phyloP scores from a whole-genome alignment of 2,888 invertebrate genomes.

The Homarus gammarus region DNA sequence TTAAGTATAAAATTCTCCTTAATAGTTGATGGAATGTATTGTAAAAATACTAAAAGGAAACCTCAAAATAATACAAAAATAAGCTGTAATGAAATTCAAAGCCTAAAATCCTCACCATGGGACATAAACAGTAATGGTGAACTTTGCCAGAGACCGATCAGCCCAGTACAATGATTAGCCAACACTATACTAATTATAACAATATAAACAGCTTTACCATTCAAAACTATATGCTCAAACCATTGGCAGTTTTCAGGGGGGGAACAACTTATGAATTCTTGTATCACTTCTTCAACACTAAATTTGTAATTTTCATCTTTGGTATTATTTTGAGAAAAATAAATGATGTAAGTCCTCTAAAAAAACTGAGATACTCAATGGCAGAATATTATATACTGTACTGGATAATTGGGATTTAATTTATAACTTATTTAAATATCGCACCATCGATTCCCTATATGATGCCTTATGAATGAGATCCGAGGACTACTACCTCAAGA shows the following conservation, averaged over 20 bases:
- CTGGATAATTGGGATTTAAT: constrained; percentile 30
- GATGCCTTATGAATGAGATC: constrained; percentile 57
- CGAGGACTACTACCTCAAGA: constrained; percentile 42
- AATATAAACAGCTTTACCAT: constrained; percentile 71
- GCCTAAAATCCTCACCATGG: constrained; percentile 60
- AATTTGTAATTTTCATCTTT: constrained; percentile 53
- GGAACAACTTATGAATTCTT: constrained; percentile 51
- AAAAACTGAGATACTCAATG: constrained; percentile 33
- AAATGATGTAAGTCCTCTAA: constrained; percentile 30
- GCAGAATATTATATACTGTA: constrained; percentile 50
- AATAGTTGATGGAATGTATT: constrained; percentile 58
- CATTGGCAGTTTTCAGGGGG: constrained; percentile 63
- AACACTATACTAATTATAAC: constrained; percentile 70
- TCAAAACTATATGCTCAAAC: constrained; percentile 66
- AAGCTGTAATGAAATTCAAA: constrained; percentile 36
- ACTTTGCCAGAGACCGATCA: constrained; percentile 55
- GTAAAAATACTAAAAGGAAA: constrained; percentile 37
- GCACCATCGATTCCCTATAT: constrained; percentile 57
- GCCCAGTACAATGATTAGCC: constrained; percentile 62
- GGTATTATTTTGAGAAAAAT: constrained; percentile 46
- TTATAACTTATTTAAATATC: constrained; percentile 40
- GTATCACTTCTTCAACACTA: constrained; percentile 38
- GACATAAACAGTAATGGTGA: constrained; percentile 62
- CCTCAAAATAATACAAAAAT: constrained; percentile 53
- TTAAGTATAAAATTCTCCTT: constrained; percentile 17